A percentile compares a stretch with the other conserved stretches of the same genome.
These are phyloP conservation scores for Dioctria linearis DNA, from an alignment of 2,888 invertebrate species.

Conservation along the genomic window DNA sequence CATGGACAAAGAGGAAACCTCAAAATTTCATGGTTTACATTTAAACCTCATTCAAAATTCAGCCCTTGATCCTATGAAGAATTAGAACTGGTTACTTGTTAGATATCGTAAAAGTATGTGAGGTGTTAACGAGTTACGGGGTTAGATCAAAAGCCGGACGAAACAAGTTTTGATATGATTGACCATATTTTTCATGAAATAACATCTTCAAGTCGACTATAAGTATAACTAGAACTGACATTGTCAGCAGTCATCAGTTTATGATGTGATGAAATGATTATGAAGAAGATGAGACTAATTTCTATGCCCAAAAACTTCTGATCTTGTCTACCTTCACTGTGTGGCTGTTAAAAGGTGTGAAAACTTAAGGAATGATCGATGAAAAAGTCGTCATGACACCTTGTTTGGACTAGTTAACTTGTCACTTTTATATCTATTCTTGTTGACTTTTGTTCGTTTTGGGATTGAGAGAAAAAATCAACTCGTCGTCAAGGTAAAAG, in stretches of 20 bases:
- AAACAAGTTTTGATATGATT: neutral
- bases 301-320: constrained; percentile 33
- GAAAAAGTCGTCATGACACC: constrained; percentile 9
- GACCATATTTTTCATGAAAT: constrained; percentile 1
- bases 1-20: neutral
- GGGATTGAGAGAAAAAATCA: neutral
- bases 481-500: neutral
- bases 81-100: neutral
- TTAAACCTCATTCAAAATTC: neutral
- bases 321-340: constrained; percentile 12
- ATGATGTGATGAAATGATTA: constrained; percentile 22
- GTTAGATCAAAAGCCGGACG: neutral
- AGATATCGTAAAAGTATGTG: neutral
- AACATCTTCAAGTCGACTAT: no score
- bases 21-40: neutral
- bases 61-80: neutral
- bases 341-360: constrained; percentile 28
- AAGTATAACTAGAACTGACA: neutral
- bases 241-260: neutral
- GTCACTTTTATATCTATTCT: no score
- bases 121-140: constrained; percentile 20
- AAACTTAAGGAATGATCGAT: constrained; percentile 29
- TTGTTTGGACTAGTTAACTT: constrained; percentile 33
- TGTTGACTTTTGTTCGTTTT: constrained; percentile 18
- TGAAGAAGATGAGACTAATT: constrained; percentile 24